Evolutionary conservation across 2,797 vertebrate genomes (phyloP).

Genomic region (Orestias chungarensis): DNA sequence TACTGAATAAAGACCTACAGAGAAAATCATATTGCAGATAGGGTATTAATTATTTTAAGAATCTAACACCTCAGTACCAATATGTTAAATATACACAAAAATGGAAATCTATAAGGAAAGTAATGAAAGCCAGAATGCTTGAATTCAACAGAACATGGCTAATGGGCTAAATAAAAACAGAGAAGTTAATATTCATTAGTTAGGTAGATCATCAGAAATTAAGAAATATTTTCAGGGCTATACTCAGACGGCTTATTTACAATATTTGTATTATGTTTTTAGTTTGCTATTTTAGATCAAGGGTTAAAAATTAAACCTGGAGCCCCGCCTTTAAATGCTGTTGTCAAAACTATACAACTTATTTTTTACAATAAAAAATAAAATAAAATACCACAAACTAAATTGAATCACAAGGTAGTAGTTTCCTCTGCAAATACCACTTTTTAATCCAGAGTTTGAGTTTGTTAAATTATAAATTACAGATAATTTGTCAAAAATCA

Average conservation of each 20-base stretch:
- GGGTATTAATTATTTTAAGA: background rate
- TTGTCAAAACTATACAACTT: background rate
- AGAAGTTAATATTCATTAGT: background rate
- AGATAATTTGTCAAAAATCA: no score
- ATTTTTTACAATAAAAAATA: no score
- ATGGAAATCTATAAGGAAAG: no score
- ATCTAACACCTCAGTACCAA: background rate
- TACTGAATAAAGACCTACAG: background rate
- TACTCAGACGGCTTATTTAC: background rate
- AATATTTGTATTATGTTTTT: background rate
- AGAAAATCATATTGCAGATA: background rate
- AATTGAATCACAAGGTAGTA: background rate
- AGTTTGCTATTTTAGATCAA: background rate
- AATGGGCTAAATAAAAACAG: background rate
- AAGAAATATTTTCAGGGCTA: background rate
- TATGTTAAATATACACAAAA: background rate
- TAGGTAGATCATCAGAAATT: background rate
- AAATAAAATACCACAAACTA: background rate
- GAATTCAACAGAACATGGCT: no score
- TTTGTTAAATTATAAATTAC: no score
- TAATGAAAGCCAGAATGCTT: no score
- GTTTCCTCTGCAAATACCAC: no score
- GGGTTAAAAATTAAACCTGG: background rate
- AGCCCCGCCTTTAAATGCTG: background rate
- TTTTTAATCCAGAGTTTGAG: no score